A percentile compares a stretch with the other conserved stretches of the same genome.
phyloP scores from a whole-genome alignment of 2,888 invertebrate genomes.

The Disparrhopalites patrizii region DNA sequence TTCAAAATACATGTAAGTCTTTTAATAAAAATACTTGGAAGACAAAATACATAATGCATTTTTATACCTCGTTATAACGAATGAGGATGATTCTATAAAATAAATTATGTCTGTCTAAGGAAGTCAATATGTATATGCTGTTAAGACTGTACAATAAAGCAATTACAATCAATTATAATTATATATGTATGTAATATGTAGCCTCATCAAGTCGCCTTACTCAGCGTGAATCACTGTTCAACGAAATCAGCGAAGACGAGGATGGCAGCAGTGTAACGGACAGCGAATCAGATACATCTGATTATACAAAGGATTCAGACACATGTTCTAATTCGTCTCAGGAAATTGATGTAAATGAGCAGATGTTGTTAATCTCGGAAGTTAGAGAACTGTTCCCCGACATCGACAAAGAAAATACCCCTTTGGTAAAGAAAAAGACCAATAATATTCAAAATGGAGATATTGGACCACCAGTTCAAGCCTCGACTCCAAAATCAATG shows the following conservation, averaged over 20 bases:
- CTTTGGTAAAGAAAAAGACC: neutral
- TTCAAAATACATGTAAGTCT: slow-evolving; percentile 29
- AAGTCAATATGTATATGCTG: too few species aligned
- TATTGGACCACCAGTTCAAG: slow-evolving; percentile 10
- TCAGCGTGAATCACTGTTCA: too few species aligned
- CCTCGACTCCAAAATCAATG: slow-evolving; percentile 17
- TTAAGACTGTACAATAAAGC: too few species aligned
- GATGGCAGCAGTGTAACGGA: neutral
- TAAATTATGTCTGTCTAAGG: too few species aligned
- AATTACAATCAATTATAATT: too few species aligned
- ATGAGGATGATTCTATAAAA: too few species aligned
- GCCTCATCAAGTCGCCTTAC: too few species aligned
- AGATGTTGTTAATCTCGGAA: neutral
- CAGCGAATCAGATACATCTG: slow-evolving; percentile 5
- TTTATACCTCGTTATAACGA: too few species aligned
- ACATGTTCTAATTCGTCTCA: slow-evolving; percentile 3
- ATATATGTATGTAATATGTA: too few species aligned
- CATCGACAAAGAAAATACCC: slow-evolving; percentile 16
- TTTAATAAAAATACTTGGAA: neutral
- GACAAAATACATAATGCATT: too few species aligned
- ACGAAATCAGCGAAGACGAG: neutral
- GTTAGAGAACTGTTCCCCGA: slow-evolving; percentile 8
- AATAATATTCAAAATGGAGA: slow-evolving; percentile 3
- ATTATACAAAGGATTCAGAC: slow-evolving; percentile 2
- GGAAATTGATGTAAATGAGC: slow-evolving; percentile 11